These are phyloP conservation scores for Heliconius erato DNA, from an alignment of 2,888 invertebrate genomes.

Conservation along the genomic window DNA sequence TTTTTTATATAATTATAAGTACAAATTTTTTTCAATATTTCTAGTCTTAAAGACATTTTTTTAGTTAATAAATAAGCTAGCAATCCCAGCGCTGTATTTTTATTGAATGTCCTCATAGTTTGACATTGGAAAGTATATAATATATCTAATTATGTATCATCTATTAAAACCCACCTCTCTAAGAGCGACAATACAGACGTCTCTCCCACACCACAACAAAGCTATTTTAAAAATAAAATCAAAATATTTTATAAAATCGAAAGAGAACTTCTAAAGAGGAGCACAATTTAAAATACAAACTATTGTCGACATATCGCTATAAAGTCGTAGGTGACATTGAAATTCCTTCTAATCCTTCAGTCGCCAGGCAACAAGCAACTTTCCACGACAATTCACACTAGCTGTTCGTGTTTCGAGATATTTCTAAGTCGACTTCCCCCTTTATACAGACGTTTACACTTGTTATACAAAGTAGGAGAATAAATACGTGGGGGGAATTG, in stretches of 20 bases:
- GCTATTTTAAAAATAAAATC: not conserved
- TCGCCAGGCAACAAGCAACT: slow-evolving; percentile 63
- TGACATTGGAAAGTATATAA: no score
- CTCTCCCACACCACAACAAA: not conserved
- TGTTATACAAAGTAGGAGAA: slow-evolving; percentile 66
- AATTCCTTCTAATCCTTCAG: slow-evolving; percentile 71
- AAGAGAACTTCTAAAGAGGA: slow-evolving; percentile 33
- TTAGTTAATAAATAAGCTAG: no score
- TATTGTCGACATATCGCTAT: slow-evolving; percentile 59
- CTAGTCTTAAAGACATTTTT: no score
- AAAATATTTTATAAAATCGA: slow-evolving; percentile 9
- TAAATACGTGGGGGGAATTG: slow-evolving; percentile 66
- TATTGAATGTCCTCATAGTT: no score
- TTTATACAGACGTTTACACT: slow-evolving; percentile 61
- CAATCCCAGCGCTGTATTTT: no score
- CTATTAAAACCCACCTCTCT: no score
- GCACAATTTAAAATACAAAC: slow-evolving; percentile 49
- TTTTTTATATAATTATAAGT: no score
- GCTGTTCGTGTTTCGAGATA: slow-evolving; percentile 39
- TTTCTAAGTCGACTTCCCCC: slow-evolving; percentile 49
- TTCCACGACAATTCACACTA: slow-evolving; percentile 56
- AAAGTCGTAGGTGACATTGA: slow-evolving; percentile 70
- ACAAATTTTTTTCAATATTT: no score
- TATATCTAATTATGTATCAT: no score
- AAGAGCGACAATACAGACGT: no score